Conservation (phyloP, 2,797 vertebrate genomes). For the Arnoldichthys spilopterus region DNA sequence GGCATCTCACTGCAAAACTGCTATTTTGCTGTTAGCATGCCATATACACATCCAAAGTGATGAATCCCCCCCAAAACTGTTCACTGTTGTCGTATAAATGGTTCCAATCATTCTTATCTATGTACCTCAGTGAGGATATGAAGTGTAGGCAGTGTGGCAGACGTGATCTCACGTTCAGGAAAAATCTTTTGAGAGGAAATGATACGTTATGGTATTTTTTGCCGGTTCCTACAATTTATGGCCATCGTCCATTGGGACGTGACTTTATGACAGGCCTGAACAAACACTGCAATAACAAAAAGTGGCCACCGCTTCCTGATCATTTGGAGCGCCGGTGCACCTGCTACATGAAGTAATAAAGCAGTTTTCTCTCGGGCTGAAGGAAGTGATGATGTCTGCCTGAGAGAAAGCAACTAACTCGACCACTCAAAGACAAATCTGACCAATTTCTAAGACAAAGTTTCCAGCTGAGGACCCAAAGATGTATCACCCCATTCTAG, state of each 20-base stretch:
- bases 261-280: constrained; percentile 1
- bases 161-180: constrained; percentile 28
- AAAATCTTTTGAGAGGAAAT: constrained; percentile 34
- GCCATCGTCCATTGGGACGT: not conserved
- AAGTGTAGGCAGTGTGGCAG: not conserved
- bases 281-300: not conserved
- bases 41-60: too few relatives aligned
- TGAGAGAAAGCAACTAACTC: not conserved
- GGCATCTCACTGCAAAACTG: too few relatives aligned
- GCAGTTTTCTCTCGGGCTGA: not conserved
- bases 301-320: not conserved
- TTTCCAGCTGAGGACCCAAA: not conserved
- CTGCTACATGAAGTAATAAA: not conserved
- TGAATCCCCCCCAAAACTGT: too few relatives aligned
- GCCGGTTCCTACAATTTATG: constrained; percentile 7
- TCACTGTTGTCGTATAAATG: not conserved
- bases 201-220: not conserved
- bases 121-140: not conserved
- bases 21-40: too few relatives aligned
- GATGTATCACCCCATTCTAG: not conserved
- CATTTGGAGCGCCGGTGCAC: not conserved
- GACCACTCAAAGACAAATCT: not conserved
- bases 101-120: not conserved
- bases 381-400: not conserved
- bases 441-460: too few relatives aligned